Percentiles rank a stretch among this genome's conserved stretches.
These are phyloP conservation scores for Copidosoma aretas DNA, from an alignment of 2,888 invertebrate species.

Conservation along the genomic window DNA sequence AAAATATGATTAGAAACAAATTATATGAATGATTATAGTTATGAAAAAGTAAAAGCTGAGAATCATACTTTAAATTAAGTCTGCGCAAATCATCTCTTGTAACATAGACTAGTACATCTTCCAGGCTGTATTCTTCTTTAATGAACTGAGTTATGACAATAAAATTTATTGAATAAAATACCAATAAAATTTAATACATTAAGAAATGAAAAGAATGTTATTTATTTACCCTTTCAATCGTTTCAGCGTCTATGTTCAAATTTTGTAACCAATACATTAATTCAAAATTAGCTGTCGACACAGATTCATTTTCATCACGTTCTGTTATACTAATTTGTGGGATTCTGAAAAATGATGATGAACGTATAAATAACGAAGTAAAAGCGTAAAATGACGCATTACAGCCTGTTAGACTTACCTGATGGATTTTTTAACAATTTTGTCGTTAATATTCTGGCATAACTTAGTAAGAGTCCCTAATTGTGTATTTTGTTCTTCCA, in stretches of 20 bases:
- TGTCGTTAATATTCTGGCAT: constrained; percentile 57
- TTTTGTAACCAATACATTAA: constrained; percentile 77
- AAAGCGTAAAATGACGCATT: neutral
- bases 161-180: constrained; percentile 5
- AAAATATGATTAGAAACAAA: constrained; percentile 32
- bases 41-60: constrained; percentile 36
- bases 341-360: constrained; percentile 34
- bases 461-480: constrained; percentile 67
- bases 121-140: constrained; percentile 78
- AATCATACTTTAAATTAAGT: constrained; percentile 76
- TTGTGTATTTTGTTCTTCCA: constrained; percentile 75
- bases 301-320: constrained; percentile 45
- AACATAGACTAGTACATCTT: constrained; percentile 80
- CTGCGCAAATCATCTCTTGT: constrained; percentile 83
- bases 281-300: constrained; percentile 61
- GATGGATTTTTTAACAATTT: constrained; percentile 41
- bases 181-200: neutral
- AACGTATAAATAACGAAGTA: neutral
- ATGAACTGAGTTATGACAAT: constrained; percentile 64
- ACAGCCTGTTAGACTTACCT: constrained; percentile 7
- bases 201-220: neutral
- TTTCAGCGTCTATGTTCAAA: constrained; percentile 72
- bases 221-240: constrained; percentile 67
- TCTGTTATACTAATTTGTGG: constrained; percentile 58
- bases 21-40: constrained; percentile 13